Evolutionary conservation across 1,140 invertebrate genomes (phyloP).

Genomic region (Kradibia gibbosae): DNA sequence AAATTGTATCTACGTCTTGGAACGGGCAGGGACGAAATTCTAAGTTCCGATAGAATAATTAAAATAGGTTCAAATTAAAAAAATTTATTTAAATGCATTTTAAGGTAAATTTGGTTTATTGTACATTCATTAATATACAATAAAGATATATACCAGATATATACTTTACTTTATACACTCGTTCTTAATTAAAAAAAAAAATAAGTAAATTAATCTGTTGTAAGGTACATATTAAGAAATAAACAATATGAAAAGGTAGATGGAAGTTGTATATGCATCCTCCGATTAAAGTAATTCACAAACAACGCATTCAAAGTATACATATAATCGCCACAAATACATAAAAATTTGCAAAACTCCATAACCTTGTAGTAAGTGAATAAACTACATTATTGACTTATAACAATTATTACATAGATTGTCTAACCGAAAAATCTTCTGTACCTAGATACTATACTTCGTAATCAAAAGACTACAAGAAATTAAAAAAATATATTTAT

Average conservation of each 20-base stretch:
- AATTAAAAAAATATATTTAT: background rate
- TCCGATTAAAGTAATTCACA: background rate
- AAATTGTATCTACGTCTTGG: no score
- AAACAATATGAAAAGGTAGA: background rate
- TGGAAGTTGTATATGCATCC: background rate
- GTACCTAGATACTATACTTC: background rate
- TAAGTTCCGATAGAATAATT: no score
- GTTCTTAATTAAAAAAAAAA: background rate
- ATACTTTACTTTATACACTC: no score
- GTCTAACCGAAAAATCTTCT: background rate
- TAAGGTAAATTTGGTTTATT: no score
- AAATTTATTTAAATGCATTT: no score
- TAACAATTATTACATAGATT: background rate
- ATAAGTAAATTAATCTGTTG: background rate
- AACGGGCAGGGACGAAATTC: no score
- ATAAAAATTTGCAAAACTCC: background rate
- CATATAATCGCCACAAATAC: background rate
- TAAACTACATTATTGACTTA: background rate
- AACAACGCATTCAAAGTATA: conserved; percentile 1
- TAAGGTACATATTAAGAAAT: background rate
- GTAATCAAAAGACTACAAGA: no score
- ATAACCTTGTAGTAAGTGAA: background rate
- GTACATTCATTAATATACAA: no score
- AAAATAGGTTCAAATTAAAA: no score
- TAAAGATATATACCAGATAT: no score